Base-by-base conservation (phyloP, 2,888 invertebrate species). In the Coenonympha arcania region DNA sequence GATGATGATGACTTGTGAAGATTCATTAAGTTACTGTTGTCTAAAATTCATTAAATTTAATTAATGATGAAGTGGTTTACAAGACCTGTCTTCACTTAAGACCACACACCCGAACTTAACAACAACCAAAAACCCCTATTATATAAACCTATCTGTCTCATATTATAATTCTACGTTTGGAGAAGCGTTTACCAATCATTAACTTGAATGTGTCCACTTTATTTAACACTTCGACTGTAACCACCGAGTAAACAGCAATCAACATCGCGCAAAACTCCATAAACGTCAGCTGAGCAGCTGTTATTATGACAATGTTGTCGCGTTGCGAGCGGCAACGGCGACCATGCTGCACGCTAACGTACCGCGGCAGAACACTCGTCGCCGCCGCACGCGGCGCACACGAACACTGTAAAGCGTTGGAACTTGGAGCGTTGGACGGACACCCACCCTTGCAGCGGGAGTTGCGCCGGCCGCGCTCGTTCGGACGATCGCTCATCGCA, bases 401-500 rank as follows among this genome's bases (percentile, higher is more conserved):
- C 44, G 33, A 63, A 39, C 37, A 13, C 13, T 15, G 22, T n/a
- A n/a, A n/a, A n/a, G n/a, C n/a, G n/a, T n/a, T n/a, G n/a, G n/a
- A n/a, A n/a, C n/a, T n/a, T n/a, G n/a, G n/a, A n/a, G n/a, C n/a
- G n/a, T n/a, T n/a, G n/a, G n/a, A n/a, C n/a, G n/a, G 9, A 75
- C 76, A 86, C 85, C 76, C 73, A 86, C 85, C 84, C 82, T 83
- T 86, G 84, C 84, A 84, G 71, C 85, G 85, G 64, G 84, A 83
- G 78, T 83, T 83, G 79, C 84, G 86, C 69, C 84, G 84, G 74
- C 79, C 83, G 74, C 85, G 84, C 76, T 85, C 86, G 80, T 71
- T 82, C 73, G 84, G 83, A 79, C 83, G 84, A 81, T 86, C 86
- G 86, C 81, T 86, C 86, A 86, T 86, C 75, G 83, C 82, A 82